Evolutionary conservation across 2,113 vertebrate genomes (phyloP), one percentile per base, ranked within the genome.

Genomic region (Tupaia tana): DNA sequence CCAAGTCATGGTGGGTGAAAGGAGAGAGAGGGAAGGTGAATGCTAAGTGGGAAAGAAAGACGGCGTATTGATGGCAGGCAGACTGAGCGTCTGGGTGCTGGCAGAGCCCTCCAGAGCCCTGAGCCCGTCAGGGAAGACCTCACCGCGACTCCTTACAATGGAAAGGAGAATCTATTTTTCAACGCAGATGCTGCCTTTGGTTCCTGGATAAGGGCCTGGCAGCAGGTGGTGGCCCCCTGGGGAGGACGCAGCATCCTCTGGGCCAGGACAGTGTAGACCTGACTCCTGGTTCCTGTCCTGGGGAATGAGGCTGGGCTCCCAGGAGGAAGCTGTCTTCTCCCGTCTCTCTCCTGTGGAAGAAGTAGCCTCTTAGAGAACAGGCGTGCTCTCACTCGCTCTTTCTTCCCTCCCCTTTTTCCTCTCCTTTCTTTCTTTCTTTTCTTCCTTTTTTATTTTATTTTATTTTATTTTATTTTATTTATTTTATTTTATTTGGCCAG

Each of bases 91-190:
- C 82, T 87, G 78, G n/a, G 89, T 8, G 54, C 70, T 66, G 58
- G 61, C 78, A 66, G 92, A 66, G 82, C 86, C 80, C 81, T 77
- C 66, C 4, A 6, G 64, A 80, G 91, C 89, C 34, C 70, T 0
- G 27, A 70, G 43, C 25, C 83, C n/a, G 24, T 25, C 43, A 59
- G 86, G 81, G 58, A 83, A 74, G 77, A 90, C 89, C 82, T 93
- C 15, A 71, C 64, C 75, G 82, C 73, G 77, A 75, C 81, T 31
- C 80, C 70, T 92, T 92, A 90, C 85, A 88, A 77, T 84, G 90
- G 94, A 95, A 92, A 95, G 86, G 66, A 75, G 71, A 67, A 80
- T 80, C 86, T 63, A 75, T 77, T 84, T 90, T 75, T 77, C 67
- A 27, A 8, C 13, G 20, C n/a, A 19, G 59, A 16, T 7, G 7